A percentile compares a stretch with the other conserved stretches of the same genome.
Conservation (phyloP, 2,888 invertebrate genomes). For the Flexamia atlantica region DNA sequence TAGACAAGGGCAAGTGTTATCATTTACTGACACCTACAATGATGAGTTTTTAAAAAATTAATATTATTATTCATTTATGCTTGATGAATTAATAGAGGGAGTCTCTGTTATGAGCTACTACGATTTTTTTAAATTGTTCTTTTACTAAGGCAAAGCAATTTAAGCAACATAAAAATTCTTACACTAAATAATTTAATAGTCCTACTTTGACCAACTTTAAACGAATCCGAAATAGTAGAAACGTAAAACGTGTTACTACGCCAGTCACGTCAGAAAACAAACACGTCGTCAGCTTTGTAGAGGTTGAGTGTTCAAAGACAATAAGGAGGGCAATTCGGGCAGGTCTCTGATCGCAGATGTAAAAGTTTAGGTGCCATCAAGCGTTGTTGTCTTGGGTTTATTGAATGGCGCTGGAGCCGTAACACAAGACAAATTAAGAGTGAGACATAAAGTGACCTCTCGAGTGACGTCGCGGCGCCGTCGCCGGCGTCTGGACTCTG, state of each 20-base stretch:
- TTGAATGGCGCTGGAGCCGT: constrained; percentile 50
- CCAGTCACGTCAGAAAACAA: background rate
- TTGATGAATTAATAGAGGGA: too few species aligned
- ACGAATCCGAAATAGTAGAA: background rate
- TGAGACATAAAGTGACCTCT: constrained; percentile 23
- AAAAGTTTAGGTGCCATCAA: constrained; percentile 56
- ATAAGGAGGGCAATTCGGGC: constrained; percentile 36
- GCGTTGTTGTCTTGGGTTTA: constrained; percentile 57
- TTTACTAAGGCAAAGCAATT: too few species aligned
- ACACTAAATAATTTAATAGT: too few species aligned
- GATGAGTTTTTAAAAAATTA: too few species aligned
- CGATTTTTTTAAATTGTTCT: too few species aligned
- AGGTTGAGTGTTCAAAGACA: background rate
- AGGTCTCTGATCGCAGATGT: constrained; percentile 47
- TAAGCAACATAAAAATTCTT: too few species aligned
- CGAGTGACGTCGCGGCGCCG: background rate
- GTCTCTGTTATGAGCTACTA: too few species aligned
- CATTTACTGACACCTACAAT: too few species aligned
- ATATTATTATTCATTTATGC: too few species aligned
- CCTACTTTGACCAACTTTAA: background rate
- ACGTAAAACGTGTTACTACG: background rate
- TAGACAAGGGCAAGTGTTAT: too few species aligned
- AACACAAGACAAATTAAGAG: constrained; percentile 58
- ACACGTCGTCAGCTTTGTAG: constrained; percentile 11
- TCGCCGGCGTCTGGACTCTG: constrained; percentile 18